Percentiles rank a stretch among this genome's conserved stretches.
These are phyloP conservation scores for Scopus umbretta DNA, from an alignment of 2,113 vertebrate genomes.

Conservation along the genomic window DNA sequence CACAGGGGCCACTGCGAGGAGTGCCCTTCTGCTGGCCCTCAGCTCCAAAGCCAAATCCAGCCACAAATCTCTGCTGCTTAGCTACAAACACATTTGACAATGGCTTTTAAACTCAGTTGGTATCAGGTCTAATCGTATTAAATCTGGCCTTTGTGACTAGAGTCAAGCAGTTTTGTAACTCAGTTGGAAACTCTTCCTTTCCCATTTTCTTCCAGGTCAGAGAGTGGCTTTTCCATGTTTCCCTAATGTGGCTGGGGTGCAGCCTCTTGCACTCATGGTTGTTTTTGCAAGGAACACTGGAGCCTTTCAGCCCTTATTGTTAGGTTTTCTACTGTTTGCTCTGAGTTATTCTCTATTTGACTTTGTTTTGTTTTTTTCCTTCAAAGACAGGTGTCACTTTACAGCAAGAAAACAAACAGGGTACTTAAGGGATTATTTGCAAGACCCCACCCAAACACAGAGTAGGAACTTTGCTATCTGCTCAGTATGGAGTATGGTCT, in stretches of 20 bases:
- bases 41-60: not conserved
- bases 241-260: not conserved
- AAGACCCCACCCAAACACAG: not conserved
- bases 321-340: not conserved
- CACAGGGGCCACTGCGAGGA: not conserved
- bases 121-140: not conserved
- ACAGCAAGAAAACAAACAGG: constrained; percentile 25
- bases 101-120: not conserved
- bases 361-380: not conserved
- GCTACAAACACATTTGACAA: not conserved
- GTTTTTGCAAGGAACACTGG: not conserved
- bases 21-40: not conserved
- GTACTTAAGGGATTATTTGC: not conserved
- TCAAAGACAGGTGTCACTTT: constrained; percentile 32
- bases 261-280: not conserved
- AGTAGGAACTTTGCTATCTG: not conserved
- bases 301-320: not conserved
- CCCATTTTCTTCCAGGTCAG: not conserved
- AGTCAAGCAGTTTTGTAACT: not conserved
- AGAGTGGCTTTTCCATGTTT: not conserved
- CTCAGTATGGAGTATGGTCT: not conserved
- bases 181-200: not conserved
- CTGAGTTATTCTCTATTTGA: not conserved
- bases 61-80: not conserved
- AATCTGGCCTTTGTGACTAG: not conserved